A percentile compares a stretch with the other conserved stretches of the same genome.
Conservation (phyloP, 2,797 vertebrate genomes). For the Dallia pectoralis region DNA sequence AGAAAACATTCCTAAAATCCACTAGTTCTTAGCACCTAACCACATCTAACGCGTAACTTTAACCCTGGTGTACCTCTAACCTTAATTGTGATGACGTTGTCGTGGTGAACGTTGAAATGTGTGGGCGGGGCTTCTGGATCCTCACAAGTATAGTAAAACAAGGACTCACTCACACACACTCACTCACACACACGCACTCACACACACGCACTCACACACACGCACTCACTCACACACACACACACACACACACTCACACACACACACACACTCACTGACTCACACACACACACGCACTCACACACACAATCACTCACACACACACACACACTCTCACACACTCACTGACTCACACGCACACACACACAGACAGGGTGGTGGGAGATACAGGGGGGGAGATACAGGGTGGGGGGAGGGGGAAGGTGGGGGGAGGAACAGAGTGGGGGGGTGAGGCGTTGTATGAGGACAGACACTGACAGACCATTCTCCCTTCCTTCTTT, state of each 20-base stretch:
- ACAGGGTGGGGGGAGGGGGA: neutral
- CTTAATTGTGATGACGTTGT: too few relatives aligned
- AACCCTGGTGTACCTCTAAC: too few relatives aligned
- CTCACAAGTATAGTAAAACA: neutral
- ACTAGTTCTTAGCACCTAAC: too few relatives aligned
- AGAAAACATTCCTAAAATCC: too few relatives aligned
- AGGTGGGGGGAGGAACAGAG: neutral
- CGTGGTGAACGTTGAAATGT: too few relatives aligned
- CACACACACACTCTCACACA: slow-evolving; percentile 16
- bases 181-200: slow-evolving; percentile 14
- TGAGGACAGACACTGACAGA: slow-evolving; percentile 1
- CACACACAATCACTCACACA: slow-evolving; percentile 12
- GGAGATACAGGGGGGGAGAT: too few relatives aligned
- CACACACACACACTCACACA: slow-evolving; percentile 13
- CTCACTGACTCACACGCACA: slow-evolving; percentile 13
- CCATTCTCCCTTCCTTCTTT: too few relatives aligned
- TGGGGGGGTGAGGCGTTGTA: too few relatives aligned
- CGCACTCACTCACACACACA: slow-evolving; percentile 13
- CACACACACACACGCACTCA: neutral
- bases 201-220: slow-evolving; percentile 16
- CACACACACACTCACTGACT: slow-evolving; percentile 22
- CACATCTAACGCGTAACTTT: too few relatives aligned
- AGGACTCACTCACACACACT: slow-evolving; percentile 14
- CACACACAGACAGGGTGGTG: slow-evolving; percentile 6
- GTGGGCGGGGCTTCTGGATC: too few relatives aligned